phyloP scores from a whole-genome alignment of 2,113 vertebrate species.

The Uria aalge region DNA sequence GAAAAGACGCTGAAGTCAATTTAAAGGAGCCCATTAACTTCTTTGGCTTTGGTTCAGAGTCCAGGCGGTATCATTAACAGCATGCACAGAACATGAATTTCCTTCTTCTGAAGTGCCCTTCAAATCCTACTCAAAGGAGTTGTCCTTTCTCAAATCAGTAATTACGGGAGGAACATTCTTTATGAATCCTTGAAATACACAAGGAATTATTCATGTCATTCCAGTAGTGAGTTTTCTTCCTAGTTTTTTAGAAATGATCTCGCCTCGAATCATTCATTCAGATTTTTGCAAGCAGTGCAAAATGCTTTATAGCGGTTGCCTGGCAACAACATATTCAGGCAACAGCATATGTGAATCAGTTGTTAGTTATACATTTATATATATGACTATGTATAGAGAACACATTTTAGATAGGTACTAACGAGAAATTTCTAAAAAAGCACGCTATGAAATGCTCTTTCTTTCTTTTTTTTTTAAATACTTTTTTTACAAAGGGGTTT shows the following conservation, averaged over 20 bases:
- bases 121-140: not conserved
- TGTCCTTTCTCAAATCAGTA: not conserved
- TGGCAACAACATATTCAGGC: constrained; percentile 57
- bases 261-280: constrained; percentile 43
- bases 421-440: not conserved
- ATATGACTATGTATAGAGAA: not conserved
- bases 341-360: constrained; percentile 46
- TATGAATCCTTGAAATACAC: not conserved
- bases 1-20: not conserved
- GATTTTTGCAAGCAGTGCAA: constrained; percentile 61
- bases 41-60: not conserved
- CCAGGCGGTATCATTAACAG: not conserved
- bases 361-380: constrained; percentile 21
- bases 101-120: constrained; percentile 22
- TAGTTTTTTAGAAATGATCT: constrained; percentile 41
- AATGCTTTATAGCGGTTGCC: constrained; percentile 54
- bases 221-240: constrained; percentile 20
- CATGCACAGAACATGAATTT: constrained; percentile 8
- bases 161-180: not conserved
- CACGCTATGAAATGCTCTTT: not conserved
- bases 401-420: not conserved
- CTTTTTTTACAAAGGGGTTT: not conserved
- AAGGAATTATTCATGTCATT: constrained; percentile 48
- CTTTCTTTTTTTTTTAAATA: not conserved
- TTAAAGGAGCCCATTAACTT: constrained; percentile 16